Evolutionary conservation across 2,888 invertebrate genomes (phyloP), one percentile per base, ranked within the genome.

Genomic region (Lysandra coridon): DNA sequence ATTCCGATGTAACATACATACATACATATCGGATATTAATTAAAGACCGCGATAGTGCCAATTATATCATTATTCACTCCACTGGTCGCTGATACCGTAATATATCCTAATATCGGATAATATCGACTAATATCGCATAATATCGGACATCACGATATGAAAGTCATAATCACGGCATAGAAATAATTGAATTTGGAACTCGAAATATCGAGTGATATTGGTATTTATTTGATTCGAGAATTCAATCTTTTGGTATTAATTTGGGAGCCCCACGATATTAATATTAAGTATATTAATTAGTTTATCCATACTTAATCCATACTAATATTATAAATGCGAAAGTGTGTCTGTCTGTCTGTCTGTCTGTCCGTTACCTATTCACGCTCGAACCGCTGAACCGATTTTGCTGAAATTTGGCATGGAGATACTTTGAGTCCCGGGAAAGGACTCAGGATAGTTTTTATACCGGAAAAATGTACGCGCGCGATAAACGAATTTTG

Each of bases 151-250:
- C 64, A 30, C 12, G 64, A 64, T 64, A 64, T 64, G 64, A 64
- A 30, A 64, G 64, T 64, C 64, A 64, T 30, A 64, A 64, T 23
- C 64, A 30, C 12, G 23, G 64, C 12, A 30, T 64, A 64, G 64
- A 64, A 64, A 64, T 64, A 64, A 64, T 64, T 64, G 30, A 64
- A 64, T 64, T 64, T 64, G 12, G 64, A 64, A 30, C 30, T 30
- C 30, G 62, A 23, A 62, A 64, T 64, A 30, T 64, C 30, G 64
- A 64, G 7, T 30, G 14, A 57, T 57, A 57, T 57, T 17, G 17
- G 14, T 17, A 57, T 17, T 57, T 17, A 57, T 57, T 53, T 53
- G 14, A 14, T 53, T 53, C 53, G 53, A 53, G 17, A 57, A 57
- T 57, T 17, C 57, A 57, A 57, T 57, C 57, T 57, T 14, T 57